A percentile compares a stretch with the other conserved stretches of the same genome.
These are phyloP conservation scores for Cylindroiulus punctatus DNA, from an alignment of 2,888 invertebrate genomes.

Conservation along the genomic window DNA sequence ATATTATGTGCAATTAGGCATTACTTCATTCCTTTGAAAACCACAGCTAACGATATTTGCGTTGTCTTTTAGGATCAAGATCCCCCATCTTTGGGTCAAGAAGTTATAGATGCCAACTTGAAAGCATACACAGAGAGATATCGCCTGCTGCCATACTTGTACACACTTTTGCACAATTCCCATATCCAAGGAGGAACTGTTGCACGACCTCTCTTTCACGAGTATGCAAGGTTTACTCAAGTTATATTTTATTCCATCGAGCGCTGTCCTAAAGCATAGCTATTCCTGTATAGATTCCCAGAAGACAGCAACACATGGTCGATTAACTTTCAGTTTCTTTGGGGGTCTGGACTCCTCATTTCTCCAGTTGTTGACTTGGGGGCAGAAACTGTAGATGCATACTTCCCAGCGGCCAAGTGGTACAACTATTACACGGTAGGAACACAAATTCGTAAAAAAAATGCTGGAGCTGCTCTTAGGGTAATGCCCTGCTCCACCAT, in stretches of 20 bases:
- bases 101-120: constrained; percentile 53
- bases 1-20: too few relatives aligned
- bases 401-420: constrained; percentile 63
- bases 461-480: too few relatives aligned
- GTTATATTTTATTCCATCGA: background rate
- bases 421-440: constrained; percentile 62
- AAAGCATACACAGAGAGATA: constrained; percentile 63
- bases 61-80: constrained; percentile 55
- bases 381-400: constrained; percentile 62
- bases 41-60: background rate
- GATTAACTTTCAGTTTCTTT: constrained; percentile 64
- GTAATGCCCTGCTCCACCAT: too few relatives aligned
- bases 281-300: constrained; percentile 61
- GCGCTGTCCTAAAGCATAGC: background rate
- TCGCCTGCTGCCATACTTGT: constrained; percentile 67
- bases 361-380: constrained; percentile 61
- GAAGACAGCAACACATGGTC: constrained; percentile 61
- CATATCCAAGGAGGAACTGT: constrained; percentile 65
- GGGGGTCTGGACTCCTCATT: constrained; percentile 66
- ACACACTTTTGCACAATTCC: constrained; percentile 66
- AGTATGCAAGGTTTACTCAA: constrained; percentile 63
- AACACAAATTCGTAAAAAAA: background rate
- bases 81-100: constrained; percentile 51
- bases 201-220: constrained; percentile 64
- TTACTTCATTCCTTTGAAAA: background rate